These are phyloP conservation scores for Teleogryllus occipitalis DNA, from an alignment of 1,140 invertebrate species.

Conservation along the genomic window DNA sequence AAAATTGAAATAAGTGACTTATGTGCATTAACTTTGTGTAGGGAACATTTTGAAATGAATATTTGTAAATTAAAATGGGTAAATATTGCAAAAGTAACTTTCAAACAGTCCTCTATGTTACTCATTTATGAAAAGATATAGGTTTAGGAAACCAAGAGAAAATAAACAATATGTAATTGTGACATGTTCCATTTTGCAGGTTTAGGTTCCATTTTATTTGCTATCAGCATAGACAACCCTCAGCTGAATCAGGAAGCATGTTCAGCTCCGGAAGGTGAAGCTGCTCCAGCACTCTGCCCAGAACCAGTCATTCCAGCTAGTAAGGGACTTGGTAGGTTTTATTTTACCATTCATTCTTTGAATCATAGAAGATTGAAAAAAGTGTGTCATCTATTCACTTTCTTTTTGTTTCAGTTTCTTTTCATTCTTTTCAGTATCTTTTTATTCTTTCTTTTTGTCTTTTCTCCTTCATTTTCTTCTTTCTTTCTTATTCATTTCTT, in stretches of 20 bases:
- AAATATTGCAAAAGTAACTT: not conserved
- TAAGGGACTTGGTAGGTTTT: slow-evolving; percentile 15
- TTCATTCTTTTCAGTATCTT: too few relatives aligned
- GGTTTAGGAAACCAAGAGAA: slow-evolving; percentile 11
- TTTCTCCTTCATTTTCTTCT: too few relatives aligned
- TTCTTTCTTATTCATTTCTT: too few relatives aligned
- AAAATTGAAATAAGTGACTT: too few relatives aligned
- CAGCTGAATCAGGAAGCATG: slow-evolving; percentile 55
- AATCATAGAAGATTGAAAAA: too few relatives aligned
- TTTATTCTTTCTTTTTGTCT: too few relatives aligned
- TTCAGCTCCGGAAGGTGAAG: not conserved
- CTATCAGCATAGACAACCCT: slow-evolving; percentile 77
- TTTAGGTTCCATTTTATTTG: slow-evolving; percentile 78
- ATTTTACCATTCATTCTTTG: not conserved
- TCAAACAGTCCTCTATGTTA: not conserved
- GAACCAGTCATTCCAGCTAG: slow-evolving; percentile 21
- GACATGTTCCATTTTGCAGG: slow-evolving; percentile 44
- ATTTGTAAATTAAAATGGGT: not conserved
- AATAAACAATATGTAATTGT: not conserved
- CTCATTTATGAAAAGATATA: not conserved
- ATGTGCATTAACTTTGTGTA: too few relatives aligned
- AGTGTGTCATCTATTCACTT: too few relatives aligned
- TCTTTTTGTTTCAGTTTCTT: too few relatives aligned
- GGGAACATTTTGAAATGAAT: not conserved
- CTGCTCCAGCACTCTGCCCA: not conserved